These are phyloP conservation scores for Melanotaenia maccullochi DNA, from an alignment of 2,797 vertebrate species.

Conservation along the genomic window DNA sequence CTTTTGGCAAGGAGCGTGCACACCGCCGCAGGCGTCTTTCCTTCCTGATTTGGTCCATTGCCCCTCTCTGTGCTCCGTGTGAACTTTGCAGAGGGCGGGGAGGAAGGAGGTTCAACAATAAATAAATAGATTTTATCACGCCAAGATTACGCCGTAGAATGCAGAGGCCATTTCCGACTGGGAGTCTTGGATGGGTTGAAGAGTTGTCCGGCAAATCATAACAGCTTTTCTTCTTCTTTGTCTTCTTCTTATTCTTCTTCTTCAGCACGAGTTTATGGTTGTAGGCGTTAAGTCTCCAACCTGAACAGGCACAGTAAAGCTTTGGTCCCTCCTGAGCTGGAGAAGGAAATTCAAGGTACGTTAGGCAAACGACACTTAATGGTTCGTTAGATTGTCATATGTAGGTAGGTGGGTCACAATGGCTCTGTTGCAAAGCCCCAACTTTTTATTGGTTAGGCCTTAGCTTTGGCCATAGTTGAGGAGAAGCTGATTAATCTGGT, in stretches of 20 bases:
- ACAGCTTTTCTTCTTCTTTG: not conserved
- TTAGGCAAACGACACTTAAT: conserved; percentile 57
- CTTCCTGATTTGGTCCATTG: conserved; percentile 37
- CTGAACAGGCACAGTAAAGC: conserved; percentile 75
- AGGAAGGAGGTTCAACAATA: conserved; percentile 55
- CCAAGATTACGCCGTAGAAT: conserved; percentile 33
- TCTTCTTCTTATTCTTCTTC: conserved; percentile 18
- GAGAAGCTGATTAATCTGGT: conserved; percentile 2
- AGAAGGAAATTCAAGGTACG: conserved; percentile 65
- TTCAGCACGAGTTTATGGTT: conserved; percentile 26
- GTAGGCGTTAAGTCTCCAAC: conserved; percentile 56
- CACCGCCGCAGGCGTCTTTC: conserved; percentile 19
- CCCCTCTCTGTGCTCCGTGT: conserved; percentile 33
- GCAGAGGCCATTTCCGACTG: conserved; percentile 23
- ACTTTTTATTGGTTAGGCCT: conserved; percentile 38
- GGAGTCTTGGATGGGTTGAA: conserved; percentile 50
- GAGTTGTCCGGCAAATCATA: conserved; percentile 46
- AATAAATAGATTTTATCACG: conserved; percentile 75
- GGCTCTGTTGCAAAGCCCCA: conserved; percentile 29
- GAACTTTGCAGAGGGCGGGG: conserved; percentile 32
- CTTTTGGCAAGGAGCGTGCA: conserved; percentile 23
- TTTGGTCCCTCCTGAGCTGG: conserved; percentile 75
- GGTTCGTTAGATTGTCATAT: conserved; percentile 32
- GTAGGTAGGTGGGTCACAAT: conserved; percentile 44
- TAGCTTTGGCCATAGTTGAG: conserved; percentile 56